phyloP scores from a whole-genome alignment of 2,113 vertebrate genomes.

The Cyphomyrus plagiostoma region DNA sequence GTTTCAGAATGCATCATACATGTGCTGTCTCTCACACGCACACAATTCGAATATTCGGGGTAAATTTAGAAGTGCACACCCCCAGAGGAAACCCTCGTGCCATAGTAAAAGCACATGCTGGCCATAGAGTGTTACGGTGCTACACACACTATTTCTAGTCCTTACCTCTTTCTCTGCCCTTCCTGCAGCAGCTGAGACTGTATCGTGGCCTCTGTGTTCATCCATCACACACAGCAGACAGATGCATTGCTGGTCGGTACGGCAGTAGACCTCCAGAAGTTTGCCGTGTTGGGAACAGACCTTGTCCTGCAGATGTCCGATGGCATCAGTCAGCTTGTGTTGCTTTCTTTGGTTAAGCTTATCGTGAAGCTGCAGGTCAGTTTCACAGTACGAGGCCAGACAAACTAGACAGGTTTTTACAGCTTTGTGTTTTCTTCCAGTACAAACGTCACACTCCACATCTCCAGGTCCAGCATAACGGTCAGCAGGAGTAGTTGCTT shows the following conservation, averaged over 20 bases:
- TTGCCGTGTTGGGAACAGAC: background rate
- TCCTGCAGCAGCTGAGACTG: background rate
- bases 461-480: background rate
- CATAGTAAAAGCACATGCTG: background rate
- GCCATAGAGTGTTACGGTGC: background rate
- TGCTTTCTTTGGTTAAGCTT: background rate
- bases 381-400: constrained; percentile 8
- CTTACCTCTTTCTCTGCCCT: constrained; percentile 20
- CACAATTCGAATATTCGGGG: too few relatives aligned
- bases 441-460: background rate
- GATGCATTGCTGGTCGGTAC: background rate
- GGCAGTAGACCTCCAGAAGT: background rate
- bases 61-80: background rate
- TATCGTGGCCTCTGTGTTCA: background rate
- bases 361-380: constrained; percentile 5
- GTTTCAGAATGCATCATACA: background rate
- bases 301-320: background rate
- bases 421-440: background rate
- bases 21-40: too few relatives aligned
- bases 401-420: background rate
- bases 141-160: too few relatives aligned
- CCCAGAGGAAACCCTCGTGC: background rate
- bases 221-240: background rate
- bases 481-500: background rate
- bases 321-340: constrained; percentile 4